Base-by-base conservation (phyloP, 2,113 vertebrate species). In the Hippopotamus amphibius region DNA sequence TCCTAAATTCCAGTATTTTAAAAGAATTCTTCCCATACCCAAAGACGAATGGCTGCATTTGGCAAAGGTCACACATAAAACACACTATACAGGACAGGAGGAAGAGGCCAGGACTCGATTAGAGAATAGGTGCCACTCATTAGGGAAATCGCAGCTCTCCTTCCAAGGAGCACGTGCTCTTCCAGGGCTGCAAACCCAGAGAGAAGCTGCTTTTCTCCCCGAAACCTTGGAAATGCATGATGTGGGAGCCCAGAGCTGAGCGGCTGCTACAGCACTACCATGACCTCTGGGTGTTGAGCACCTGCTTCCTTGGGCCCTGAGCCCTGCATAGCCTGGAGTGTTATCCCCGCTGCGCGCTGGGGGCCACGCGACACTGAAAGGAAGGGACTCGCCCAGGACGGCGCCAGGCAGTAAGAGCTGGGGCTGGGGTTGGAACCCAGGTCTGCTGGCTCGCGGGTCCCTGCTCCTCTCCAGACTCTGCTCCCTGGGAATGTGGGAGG, bases 121-220 rank as follows among this genome's bases (percentile, higher is more conserved):
- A 88, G 88, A 83, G 76, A 94, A 86, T 77, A 93, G 83, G 57
- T 74, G 3, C 59, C 89, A 1, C 81, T 93, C 95, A 48, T 94
- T 92, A 97, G 26, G 59, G 77, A 95, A 95, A 93, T 97, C 53
- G n/a, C 68, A 93, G 74, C 86, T 93, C 50, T 0, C 77, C n/a
- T 93, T 76, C 94, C 53, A 17, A 61, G 21, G 72, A 22, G 55
- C 82, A 92, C 37, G 57, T 0, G 22, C 37, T 83, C 83, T 90
- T 80, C 86, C 94, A 90, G 61, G 71, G 53, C 69, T 17, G 92
- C 87, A 97, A 84, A 77, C 77, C 87, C 71, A 43, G 48, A 84
- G 81, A 94, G 50, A 37, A 17, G n/a, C 24, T 12, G 1, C 55
- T 46, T 26, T 61, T n/a, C 43, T 72, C 74, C 65, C 87, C 57